Conservation (phyloP, 30 jellyfish, hydroid and myxozoan genomes). For the Calvadosia cruxmelitensis region DNA sequence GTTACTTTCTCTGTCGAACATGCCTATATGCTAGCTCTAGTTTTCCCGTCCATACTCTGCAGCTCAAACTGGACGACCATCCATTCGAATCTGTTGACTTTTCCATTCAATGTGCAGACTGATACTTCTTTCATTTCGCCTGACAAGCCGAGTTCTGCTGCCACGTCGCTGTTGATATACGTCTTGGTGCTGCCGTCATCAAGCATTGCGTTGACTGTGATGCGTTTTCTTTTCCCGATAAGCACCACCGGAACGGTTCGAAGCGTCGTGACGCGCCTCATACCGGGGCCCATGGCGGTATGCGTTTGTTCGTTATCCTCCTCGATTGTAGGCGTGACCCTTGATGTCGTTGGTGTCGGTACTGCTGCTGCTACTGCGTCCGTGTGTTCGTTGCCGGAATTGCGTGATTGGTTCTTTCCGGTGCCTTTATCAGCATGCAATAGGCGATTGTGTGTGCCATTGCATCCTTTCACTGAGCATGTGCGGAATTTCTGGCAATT, state of each 20-base stretch:
- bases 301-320: too few species aligned
- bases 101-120: constrained; percentile 8
- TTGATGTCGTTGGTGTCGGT: too few species aligned
- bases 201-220: not conserved
- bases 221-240: not conserved
- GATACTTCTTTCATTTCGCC: not conserved
- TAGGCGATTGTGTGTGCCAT: too few species aligned
- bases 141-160: not conserved
- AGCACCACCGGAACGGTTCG: not conserved
- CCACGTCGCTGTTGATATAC: constrained; percentile 1
- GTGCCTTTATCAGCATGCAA: too few species aligned
- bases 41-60: constrained; percentile 23
- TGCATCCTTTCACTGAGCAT: too few species aligned
- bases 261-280: too few species aligned
- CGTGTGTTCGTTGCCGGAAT: too few species aligned
- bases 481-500: too few species aligned
- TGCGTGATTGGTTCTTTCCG: too few species aligned
- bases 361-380: too few species aligned
- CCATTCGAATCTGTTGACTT: constrained; percentile 4
- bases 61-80: constrained; percentile 21
- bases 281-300: too few species aligned
- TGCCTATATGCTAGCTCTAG: constrained; percentile 3
- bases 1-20: constrained; percentile 29
- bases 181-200: not conserved
- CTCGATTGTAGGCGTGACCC: too few species aligned